These are phyloP conservation scores for Symphodus melops DNA, from an alignment of 2,113 vertebrate genomes.

Conservation along the genomic window DNA sequence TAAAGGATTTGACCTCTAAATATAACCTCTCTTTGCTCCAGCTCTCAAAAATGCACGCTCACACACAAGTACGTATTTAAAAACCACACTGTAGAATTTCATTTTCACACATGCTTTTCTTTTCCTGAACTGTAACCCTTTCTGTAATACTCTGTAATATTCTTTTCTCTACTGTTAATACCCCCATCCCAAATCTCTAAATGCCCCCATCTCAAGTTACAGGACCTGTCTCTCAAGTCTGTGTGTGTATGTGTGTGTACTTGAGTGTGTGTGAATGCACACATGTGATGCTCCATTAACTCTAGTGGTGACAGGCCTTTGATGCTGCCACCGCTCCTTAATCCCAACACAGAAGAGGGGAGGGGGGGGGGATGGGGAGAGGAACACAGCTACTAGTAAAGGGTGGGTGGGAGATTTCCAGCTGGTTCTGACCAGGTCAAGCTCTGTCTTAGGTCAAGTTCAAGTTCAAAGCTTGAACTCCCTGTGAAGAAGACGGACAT, in stretches of 20 bases:
- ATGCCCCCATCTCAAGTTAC: conserved; percentile 75
- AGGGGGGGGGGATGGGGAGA: conserved; percentile 6
- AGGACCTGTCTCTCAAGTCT: conserved; percentile 64
- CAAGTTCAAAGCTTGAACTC: conserved; percentile 35
- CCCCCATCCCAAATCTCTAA: conserved; percentile 70
- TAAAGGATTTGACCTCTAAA: conserved; percentile 53
- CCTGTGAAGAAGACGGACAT: not conserved
- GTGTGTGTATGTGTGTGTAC: conserved; percentile 29
- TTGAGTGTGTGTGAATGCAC: conserved; percentile 39
- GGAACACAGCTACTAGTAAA: conserved; percentile 8
- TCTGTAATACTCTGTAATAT: conserved; percentile 50
- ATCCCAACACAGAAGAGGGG: conserved; percentile 62
- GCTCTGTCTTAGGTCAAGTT: conserved; percentile 38
- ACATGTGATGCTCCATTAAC: conserved; percentile 78
- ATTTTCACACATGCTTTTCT: conserved; percentile 68
- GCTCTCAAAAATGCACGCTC: conserved; percentile 39
- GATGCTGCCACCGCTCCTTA: conserved; percentile 71
- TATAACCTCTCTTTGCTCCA: conserved; percentile 41
- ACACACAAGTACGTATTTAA: conserved; percentile 42
- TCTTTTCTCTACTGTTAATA: conserved; percentile 68
- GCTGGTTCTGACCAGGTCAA: conserved; percentile 33
- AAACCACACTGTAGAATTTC: conserved; percentile 62
- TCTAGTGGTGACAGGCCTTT: conserved; percentile 79
- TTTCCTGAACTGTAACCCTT: conserved; percentile 46
- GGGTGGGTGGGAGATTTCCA: not conserved